Evolutionary conservation across 2,888 invertebrate species (phyloP), one percentile per base, ranked within the genome.

Genomic region (Myopa tessellatipennis): DNA sequence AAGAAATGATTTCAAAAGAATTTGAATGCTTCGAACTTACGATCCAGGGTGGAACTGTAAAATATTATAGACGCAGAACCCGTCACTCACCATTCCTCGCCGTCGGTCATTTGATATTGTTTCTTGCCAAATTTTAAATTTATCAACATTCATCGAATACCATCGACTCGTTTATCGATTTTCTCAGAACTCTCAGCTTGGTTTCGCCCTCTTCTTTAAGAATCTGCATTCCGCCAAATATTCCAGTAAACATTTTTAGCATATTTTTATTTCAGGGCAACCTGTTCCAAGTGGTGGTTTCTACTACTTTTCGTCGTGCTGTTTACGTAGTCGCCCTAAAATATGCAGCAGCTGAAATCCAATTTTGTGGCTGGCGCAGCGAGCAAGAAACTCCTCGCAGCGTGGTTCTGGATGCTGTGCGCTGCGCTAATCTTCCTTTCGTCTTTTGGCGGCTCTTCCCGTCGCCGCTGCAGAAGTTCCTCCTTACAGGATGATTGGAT

Each of bases 291-390:
- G 8, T 26, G 26, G n/a, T n/a, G 6, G 70, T 52, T 70, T 5
- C 50, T 7, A n/a, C 7, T 5, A 45, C 50, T 40, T 18, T 40
- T 10, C 52, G 6, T 67, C 5, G 34, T 36, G 45, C 26, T 5
- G 52, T 26, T 34, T 38, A 61, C n/a, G 50, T 12, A 18, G 18
- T 18, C 76, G 70, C 61, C 69, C 10, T 60, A 76, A 76, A 70
- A 76, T 70, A 70, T 70, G 70, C 76, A 76, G 60, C 69, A 36
- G 76, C 45, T 76, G 36, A 76, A 75, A 76, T 76, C 45, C 61
- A 70, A 76, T 76, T 76, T 76, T 76, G 69, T 70, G 52, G 58
- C 26, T 61, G 36, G 69, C 50, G 55, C 61, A 36, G 40, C 40
- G 58, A 55, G 18, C 16, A 69, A 58, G 60, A 7, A 36, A n/a